phyloP scores from a whole-genome alignment of 2,113 vertebrate species.

The Odocoileus virginianus region DNA sequence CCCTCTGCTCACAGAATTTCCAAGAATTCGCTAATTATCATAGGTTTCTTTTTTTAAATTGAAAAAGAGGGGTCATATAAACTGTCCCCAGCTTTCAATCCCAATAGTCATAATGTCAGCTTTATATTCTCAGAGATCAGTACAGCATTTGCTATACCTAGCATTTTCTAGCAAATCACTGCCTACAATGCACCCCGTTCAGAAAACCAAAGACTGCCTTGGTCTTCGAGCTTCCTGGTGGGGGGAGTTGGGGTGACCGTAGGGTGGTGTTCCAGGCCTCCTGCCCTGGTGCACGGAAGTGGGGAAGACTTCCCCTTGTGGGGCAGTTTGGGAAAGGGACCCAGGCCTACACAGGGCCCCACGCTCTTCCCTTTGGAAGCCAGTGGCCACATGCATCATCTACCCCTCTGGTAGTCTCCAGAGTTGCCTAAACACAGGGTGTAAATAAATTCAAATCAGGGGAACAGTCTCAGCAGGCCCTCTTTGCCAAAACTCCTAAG shows the following conservation, averaged over 20 bases:
- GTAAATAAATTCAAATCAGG: neutral
- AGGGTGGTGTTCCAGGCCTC: neutral
- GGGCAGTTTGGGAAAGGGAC: neutral
- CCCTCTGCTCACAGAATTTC: neutral
- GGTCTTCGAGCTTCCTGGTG: neutral
- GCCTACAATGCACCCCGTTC: too few relatives aligned
- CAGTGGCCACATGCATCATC: neutral
- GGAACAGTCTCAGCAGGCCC: neutral
- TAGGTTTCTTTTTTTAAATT: neutral
- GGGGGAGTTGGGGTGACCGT: rapidly evolving
- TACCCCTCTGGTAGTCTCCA: neutral
- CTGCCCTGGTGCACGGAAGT: neutral
- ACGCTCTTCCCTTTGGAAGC: neutral
- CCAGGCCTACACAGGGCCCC: neutral
- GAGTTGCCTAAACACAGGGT: neutral
- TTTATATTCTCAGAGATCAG: neutral
- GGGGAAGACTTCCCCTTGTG: neutral
- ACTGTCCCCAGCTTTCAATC: neutral
- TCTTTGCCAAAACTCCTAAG: neutral
- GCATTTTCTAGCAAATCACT: neutral
- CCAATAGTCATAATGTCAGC: neutral
- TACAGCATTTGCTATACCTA: neutral
- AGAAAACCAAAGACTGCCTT: neutral
- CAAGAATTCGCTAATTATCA: neutral
- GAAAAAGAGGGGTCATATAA: neutral